These are phyloP conservation scores for Globodera rostochiensis DNA, from an alignment of 1,140 invertebrate genomes.

Conservation along the genomic window DNA sequence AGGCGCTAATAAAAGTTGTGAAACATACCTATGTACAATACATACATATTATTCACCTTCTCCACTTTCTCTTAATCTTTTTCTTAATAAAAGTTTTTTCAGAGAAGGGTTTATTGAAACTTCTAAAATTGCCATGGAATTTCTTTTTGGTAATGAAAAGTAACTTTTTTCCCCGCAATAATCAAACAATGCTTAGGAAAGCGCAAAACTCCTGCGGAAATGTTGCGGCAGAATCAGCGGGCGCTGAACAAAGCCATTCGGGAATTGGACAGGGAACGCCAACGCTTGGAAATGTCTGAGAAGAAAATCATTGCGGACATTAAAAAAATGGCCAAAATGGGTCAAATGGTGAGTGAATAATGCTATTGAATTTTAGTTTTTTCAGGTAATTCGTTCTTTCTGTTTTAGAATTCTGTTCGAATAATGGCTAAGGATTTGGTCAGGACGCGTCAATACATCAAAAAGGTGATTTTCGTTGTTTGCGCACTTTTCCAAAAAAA, in stretches of 20 bases:
- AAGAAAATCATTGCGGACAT: constrained; percentile 98
- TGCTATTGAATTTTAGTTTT: not conserved
- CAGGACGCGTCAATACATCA: constrained; percentile 86
- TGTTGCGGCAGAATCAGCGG: constrained; percentile 95
- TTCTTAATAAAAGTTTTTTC: not conserved
- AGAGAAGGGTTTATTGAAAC: not conserved
- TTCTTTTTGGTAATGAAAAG: constrained; percentile 23
- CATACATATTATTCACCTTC: too few relatives aligned
- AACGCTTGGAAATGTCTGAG: constrained; percentile 96
- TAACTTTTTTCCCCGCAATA: not conserved
- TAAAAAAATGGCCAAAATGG: constrained; percentile 97
- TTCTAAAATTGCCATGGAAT: constrained; percentile 4
- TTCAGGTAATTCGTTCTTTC: not conserved
- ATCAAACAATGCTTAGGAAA: constrained; percentile 79
- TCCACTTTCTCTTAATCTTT: not conserved
- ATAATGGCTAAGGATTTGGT: constrained; percentile 99
- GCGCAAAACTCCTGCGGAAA: constrained; percentile 91
- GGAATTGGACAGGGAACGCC: constrained; percentile 77
- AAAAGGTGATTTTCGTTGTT: constrained; percentile 72
- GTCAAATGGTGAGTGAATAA: constrained; percentile 83
- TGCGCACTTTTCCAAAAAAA: not conserved
- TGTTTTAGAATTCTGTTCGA: constrained; percentile 90
- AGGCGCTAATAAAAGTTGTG: too few relatives aligned
- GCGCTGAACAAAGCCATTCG: constrained; percentile 98
- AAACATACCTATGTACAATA: too few relatives aligned